A percentile compares a stretch with the other conserved stretches of the same genome.
Evolutionary conservation across 53 echinoderm and acorn worm species (phyloP).

Genomic region (Arbacia lixula): DNA sequence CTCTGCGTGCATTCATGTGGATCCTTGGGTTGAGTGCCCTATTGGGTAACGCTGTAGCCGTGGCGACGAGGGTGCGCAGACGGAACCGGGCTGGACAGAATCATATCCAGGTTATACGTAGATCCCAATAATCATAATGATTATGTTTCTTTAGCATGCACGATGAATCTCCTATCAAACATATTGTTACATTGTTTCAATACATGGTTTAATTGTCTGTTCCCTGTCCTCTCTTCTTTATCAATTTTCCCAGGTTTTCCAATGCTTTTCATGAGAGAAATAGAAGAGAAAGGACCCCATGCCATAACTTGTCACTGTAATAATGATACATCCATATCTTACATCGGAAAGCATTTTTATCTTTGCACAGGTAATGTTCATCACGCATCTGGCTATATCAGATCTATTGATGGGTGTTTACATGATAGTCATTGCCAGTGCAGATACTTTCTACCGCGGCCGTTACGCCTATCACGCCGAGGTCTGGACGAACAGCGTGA

Average conservation of each 20-base stretch:
- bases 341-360: too few species aligned
- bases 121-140: too few species aligned
- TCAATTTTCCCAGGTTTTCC: too few species aligned
- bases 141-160: too few species aligned
- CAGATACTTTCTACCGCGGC: conserved; percentile 60
- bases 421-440: conserved; percentile 74
- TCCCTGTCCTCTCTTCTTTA: too few species aligned
- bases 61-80: conserved; percentile 60
- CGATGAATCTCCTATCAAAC: too few species aligned
- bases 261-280: too few species aligned
- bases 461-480: conserved; percentile 67
- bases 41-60: conserved; percentile 80
- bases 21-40: conserved; percentile 87
- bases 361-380: conserved; percentile 57
- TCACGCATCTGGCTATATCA: conserved; percentile 73
- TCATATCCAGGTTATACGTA: conserved; percentile 16
- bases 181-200: too few species aligned
- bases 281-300: too few species aligned
- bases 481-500: conserved; percentile 57
- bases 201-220: too few species aligned
- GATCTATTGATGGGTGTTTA: conserved; percentile 87
- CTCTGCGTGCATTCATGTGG: conserved; percentile 92
- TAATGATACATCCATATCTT: too few species aligned
- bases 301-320: too few species aligned
- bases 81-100: conserved; percentile 21